These are phyloP conservation scores for Diceros bicornis DNA, from an alignment of 2,797 vertebrate genomes.

Conservation along the genomic window DNA sequence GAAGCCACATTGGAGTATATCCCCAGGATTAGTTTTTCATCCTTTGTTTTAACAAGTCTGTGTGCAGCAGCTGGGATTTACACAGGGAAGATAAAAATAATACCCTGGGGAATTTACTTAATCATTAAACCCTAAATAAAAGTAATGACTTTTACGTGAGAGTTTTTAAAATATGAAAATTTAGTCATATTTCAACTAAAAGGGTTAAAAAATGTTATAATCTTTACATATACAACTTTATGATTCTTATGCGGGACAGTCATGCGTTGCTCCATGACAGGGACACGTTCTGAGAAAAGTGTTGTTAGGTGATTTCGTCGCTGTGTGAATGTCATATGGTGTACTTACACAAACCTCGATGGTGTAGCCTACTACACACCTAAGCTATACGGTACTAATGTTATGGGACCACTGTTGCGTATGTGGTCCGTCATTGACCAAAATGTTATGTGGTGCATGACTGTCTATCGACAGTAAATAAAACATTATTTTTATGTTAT, in stretches of 20 bases:
- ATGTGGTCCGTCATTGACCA: too few relatives aligned
- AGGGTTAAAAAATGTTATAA: neutral
- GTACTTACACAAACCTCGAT: too few relatives aligned
- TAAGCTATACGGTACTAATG: too few relatives aligned
- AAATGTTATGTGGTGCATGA: too few relatives aligned
- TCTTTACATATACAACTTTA: neutral
- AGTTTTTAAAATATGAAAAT: conserved; percentile 51
- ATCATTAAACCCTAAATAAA: conserved; percentile 44
- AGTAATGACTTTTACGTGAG: conserved; percentile 24
- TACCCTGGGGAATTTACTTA: neutral
- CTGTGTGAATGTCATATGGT: too few relatives aligned
- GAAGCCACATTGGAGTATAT: neutral
- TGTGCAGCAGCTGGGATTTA: neutral
- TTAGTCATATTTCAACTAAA: conserved; percentile 20
- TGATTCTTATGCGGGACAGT: neutral
- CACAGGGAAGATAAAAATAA: neutral
- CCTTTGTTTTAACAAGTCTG: neutral
- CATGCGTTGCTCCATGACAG: too few relatives aligned
- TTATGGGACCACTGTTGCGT: too few relatives aligned
- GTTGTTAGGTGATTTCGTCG: too few relatives aligned
- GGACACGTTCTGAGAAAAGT: too few relatives aligned
- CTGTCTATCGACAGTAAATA: neutral
- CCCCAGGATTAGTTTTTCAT: neutral
- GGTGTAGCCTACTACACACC: too few relatives aligned
- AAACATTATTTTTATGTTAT: conserved; percentile 38